Base-by-base conservation (phyloP, 2,888 invertebrate genomes). In the Teleogryllus oceanicus region DNA sequence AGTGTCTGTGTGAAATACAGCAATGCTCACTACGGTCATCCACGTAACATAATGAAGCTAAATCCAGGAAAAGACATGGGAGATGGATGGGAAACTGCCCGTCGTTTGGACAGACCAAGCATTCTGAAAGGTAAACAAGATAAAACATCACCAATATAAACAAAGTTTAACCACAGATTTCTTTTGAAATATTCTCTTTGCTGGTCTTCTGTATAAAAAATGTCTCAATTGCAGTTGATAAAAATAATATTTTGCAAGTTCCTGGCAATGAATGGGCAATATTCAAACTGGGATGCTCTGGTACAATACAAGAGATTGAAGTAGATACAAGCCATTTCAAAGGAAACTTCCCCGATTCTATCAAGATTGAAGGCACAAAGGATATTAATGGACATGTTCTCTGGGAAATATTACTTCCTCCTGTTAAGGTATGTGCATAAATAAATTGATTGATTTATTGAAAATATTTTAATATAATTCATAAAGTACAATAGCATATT, bases 1-100 rank as follows among this genome's bases (percentile, higher is more conserved):
- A 90, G 89, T 1, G 86, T 88, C 75, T 91, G 91, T 82, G 81
- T 85, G 86, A 89, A 88, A 21, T 91, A 89, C 84, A 91, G 91
- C 49, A 90, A 92, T 83, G 92, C 92, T 5, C 92, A 92, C 85
- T 92, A 89, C 83, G 92, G 92, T 0, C 91, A 92, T 84, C 92
- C 92, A 0, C 87, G 88, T 37, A 91, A 91, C 83, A 87, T 92
- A 82, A 90, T 91, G 78, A 89, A 89, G 82, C 89, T 89, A 0
- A 87, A 87, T 80, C 88, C 87, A 81, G 88, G 90, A 51, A 83
- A 86, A 10, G 88, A 88, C 78, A 92, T 92, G 91, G 89, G 88
- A 0, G 92, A 92, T 82, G 92, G 92, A 0, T 92, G 92, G 92
- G 92, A 92, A 85, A 92, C 92, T 0, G 92, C 92, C 0, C 86